Evolutionary conservation across 2,113 vertebrate species (phyloP).

Genomic region (Cyprinodon tularosa): DNA sequence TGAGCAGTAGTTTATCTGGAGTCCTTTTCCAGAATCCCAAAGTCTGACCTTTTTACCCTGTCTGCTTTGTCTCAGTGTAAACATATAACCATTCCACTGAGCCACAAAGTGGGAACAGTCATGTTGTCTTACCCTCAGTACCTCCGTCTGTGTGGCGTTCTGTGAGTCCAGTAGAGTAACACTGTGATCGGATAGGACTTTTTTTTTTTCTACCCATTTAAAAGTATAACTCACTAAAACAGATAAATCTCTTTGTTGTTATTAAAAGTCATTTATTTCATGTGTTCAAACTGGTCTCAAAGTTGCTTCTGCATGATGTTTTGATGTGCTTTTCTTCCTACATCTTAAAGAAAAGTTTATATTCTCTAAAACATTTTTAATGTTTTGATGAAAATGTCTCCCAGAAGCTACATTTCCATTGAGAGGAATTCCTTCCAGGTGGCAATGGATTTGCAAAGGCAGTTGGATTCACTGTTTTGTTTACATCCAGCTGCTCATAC

Average conservation of each 20-base stretch:
- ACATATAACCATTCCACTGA: constrained; percentile 42
- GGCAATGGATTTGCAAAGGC: too few species aligned
- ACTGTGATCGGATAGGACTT: constrained; percentile 49
- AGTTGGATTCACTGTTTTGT: too few species aligned
- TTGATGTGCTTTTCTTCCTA: background rate
- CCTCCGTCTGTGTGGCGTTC: constrained; percentile 21
- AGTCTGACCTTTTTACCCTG: constrained; percentile 54
- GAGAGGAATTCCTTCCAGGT: too few species aligned
- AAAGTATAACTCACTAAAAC: background rate
- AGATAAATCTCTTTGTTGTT: background rate
- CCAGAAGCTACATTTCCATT: too few species aligned
- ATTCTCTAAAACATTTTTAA: too few species aligned
- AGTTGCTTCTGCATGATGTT: background rate
- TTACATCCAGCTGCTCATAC: too few species aligned
- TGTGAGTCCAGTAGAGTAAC: background rate
- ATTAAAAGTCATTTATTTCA: background rate
- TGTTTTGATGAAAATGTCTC: too few species aligned
- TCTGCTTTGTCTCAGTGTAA: constrained; percentile 39
- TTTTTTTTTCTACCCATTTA: background rate
- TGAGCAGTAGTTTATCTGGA: constrained; percentile 36
- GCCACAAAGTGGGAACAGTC: background rate
- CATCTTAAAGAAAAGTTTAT: background rate
- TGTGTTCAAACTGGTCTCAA: background rate
- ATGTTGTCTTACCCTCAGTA: constrained; percentile 15
- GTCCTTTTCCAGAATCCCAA: constrained; percentile 72